Base-by-base conservation (phyloP, 2,888 invertebrate genomes). In the Diabrotica balteata region DNA sequence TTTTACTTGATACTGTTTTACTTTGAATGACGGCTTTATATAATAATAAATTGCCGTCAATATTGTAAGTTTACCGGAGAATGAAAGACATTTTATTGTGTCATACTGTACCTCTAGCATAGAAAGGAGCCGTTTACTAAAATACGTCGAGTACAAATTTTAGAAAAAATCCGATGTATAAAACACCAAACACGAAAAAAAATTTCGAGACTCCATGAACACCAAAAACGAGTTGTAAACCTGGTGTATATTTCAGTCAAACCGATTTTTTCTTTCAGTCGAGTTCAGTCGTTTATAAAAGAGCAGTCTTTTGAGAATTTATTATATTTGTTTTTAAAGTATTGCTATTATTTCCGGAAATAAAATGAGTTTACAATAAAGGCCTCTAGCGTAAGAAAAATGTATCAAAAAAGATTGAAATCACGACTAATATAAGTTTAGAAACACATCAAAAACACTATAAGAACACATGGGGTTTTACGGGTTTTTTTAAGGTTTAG, bases 391-490 rank as follows among this genome's bases (percentile, higher is more conserved):
- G 44, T 10, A 47, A 47, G 47, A 47, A 47, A 47, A 32, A 47
- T 47, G 8, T 47, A 47, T 47, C 47, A 10, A 47, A 47, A 47
- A 47, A 9, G 47, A 47, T 47, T 0, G 5, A 10, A 10, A 10
- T 10, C 10, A 47, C 10, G 10, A 42, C 10, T 54, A 54, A 44
- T 44, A 10, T 55, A 44, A 44, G 44, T 57, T 11, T 11, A 42
- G 54, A 54, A 43, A 57, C 57, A 63, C 63, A 51, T 50, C 47
- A 51, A 47, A 42, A 59, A 62, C 70, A 67, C 67, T 49, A 64
- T 76, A 76, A 76, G 81, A 82, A 82, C 82, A 82, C 81, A 81
- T 81, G 78, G 73, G 77, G 80, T 78, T 77, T 79, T 77, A 74
- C 45, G 45, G 55, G 43, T 57, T 62, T 59, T 58, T 58, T 43